phyloP scores from a whole-genome alignment of 2,113 vertebrate genomes.

The Oceanites oceanicus region DNA sequence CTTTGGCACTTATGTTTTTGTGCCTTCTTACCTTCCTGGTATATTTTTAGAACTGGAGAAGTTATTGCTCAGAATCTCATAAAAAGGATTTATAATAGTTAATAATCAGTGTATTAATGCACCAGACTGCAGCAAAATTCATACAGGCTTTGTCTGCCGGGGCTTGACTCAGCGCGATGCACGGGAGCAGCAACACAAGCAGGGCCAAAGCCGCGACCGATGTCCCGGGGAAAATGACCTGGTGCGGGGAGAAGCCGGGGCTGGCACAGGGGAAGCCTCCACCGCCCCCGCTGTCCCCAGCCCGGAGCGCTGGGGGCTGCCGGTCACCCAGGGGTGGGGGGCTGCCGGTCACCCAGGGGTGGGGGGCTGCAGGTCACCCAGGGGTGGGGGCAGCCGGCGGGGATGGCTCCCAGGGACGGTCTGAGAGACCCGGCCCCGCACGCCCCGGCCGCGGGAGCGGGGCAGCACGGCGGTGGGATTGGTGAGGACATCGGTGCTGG shows the following conservation, averaged over 20 bases:
- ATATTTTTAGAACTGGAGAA: background rate
- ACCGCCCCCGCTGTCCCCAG: fast-evolving
- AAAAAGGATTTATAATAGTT: background rate
- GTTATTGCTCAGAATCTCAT: background rate
- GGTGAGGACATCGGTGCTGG: background rate
- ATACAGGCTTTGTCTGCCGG: background rate
- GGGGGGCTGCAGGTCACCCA: no score
- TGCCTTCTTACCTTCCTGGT: background rate
- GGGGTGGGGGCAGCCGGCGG: no score
- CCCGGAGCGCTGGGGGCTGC: background rate
- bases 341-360: no score
- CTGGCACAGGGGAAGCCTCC: background rate
- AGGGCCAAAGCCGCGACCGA: background rate
- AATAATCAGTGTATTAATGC: conserved; percentile 17
- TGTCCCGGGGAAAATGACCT: fast-evolving
- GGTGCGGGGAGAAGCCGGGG: fast-evolving
- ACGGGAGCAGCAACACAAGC: background rate
- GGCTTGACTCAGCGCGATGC: background rate
- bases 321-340: background rate
- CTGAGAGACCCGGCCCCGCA: background rate
- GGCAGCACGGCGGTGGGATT: background rate
- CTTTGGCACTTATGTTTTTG: background rate
- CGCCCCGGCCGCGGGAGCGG: background rate
- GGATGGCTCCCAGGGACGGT: fast-evolving
- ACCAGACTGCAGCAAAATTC: conserved; percentile 24